Evolutionary conservation across 1,140 invertebrate genomes (phyloP).

Genomic region (Drosophila simulans): DNA sequence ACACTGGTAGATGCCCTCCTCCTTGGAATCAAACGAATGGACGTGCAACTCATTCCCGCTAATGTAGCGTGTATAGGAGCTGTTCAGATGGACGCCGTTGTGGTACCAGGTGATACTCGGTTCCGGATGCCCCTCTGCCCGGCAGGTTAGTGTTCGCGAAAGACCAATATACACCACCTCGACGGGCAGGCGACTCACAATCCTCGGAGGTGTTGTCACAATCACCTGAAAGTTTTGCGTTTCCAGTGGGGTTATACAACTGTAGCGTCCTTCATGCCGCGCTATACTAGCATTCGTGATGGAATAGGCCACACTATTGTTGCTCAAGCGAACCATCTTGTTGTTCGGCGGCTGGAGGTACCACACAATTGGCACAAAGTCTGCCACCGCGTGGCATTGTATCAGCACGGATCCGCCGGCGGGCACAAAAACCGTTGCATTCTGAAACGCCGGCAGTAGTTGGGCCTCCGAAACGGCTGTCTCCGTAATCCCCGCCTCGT

Average conservation of each 20-base stretch:
- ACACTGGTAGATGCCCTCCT: slow-evolving; percentile 84
- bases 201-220: slow-evolving; percentile 71
- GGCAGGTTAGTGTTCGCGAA: slow-evolving; percentile 64
- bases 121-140: slow-evolving; percentile 70
- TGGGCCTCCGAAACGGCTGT: slow-evolving; percentile 35
- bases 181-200: slow-evolving; percentile 57
- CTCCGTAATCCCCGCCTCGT: slow-evolving; percentile 18
- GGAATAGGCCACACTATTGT: slow-evolving; percentile 67
- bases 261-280: slow-evolving; percentile 70
- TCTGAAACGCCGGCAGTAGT: slow-evolving; percentile 73
- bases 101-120: slow-evolving; percentile 79
- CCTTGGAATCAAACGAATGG: slow-evolving; percentile 78
- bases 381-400: slow-evolving; percentile 62
- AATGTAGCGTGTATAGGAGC: slow-evolving; percentile 78
- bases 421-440: slow-evolving; percentile 68
- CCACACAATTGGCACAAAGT: slow-evolving; percentile 73
- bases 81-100: slow-evolving; percentile 70
- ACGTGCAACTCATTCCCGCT: slow-evolving; percentile 71
- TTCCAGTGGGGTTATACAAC: slow-evolving; percentile 63
- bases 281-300: slow-evolving; percentile 52
- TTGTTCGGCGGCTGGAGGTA: slow-evolving; percentile 57
- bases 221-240: slow-evolving; percentile 73
- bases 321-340: slow-evolving; percentile 53
- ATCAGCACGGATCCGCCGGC: slow-evolving; percentile 57
- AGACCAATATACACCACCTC: slow-evolving; percentile 66